A percentile compares a stretch with the other conserved stretches of the same genome.
These are phyloP conservation scores for Eleutherodactylus coqui DNA, from an alignment of 2,797 vertebrate species.

Conservation along the genomic window DNA sequence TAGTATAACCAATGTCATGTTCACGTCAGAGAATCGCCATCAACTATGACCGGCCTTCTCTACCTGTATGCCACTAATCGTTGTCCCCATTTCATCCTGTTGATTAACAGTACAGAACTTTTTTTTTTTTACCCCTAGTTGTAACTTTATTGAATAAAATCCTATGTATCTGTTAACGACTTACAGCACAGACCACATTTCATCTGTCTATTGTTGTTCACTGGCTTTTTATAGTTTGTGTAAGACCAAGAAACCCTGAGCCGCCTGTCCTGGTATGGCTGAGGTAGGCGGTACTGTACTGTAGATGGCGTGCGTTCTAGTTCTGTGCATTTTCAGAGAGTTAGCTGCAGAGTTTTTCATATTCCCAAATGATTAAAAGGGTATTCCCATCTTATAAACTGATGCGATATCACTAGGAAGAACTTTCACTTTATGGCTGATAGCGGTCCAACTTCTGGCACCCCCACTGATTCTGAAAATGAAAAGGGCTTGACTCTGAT, in stretches of 20 bases:
- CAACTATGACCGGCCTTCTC: neutral
- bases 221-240: neutral
- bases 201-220: neutral
- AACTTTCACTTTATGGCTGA: too few species aligned
- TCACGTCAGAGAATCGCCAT: neutral
- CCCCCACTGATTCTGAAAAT: too few species aligned
- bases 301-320: neutral
- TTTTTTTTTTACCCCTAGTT: neutral
- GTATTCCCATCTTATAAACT: too few species aligned
- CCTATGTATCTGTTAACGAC: neutral
- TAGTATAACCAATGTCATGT: neutral
- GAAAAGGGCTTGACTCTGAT: too few species aligned
- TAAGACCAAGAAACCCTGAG: neutral
- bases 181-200: neutral
- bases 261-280: neutral
- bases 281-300: neutral
- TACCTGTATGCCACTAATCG: neutral
- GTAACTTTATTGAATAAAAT: conserved; percentile 26
- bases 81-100: neutral
- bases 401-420: too few species aligned
- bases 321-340: neutral
- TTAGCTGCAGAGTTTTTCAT: neutral
- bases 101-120: neutral
- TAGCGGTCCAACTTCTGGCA: too few species aligned
- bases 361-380: too few species aligned